Conservation (phyloP, 2,888 invertebrate genomes). For the Gymnocheta viridis region DNA sequence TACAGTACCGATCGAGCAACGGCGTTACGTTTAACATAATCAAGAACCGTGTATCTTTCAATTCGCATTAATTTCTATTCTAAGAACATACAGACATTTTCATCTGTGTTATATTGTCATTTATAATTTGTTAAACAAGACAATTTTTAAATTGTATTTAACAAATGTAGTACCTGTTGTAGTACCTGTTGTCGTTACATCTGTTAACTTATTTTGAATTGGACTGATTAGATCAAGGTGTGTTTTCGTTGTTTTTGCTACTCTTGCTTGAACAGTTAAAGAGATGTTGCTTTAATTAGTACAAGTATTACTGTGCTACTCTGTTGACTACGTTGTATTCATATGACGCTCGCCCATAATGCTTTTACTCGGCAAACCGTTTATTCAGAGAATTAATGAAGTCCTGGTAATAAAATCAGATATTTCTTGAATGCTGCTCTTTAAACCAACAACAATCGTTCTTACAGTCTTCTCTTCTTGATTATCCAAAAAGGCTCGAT, state of each 20-base stretch:
- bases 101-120: conserved; percentile 43
- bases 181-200: conserved; percentile 20
- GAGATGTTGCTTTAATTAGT: not conserved
- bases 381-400: too few species aligned
- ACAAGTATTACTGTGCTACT: conserved; percentile 4
- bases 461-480: too few species aligned
- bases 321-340: too few species aligned
- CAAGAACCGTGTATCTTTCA: conserved; percentile 57
- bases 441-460: too few species aligned
- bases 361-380: too few species aligned
- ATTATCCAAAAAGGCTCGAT: too few species aligned
- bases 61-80: conserved; percentile 36
- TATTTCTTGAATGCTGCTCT: too few species aligned
- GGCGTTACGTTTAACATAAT: conserved; percentile 61
- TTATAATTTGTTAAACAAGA: conserved; percentile 64
- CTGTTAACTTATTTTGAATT: conserved; percentile 1
- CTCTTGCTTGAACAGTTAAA: not conserved
- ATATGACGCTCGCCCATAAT: too few species aligned
- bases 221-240: conserved; percentile 17
- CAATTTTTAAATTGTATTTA: conserved; percentile 51
- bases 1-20: conserved; percentile 30
- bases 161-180: conserved; percentile 33
- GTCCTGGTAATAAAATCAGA: too few species aligned
- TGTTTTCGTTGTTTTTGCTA: not conserved
- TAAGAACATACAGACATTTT: not conserved